These are phyloP conservation scores for Tetramorium bicarinatum DNA, from an alignment of 2,888 invertebrate genomes.

Conservation along the genomic window DNA sequence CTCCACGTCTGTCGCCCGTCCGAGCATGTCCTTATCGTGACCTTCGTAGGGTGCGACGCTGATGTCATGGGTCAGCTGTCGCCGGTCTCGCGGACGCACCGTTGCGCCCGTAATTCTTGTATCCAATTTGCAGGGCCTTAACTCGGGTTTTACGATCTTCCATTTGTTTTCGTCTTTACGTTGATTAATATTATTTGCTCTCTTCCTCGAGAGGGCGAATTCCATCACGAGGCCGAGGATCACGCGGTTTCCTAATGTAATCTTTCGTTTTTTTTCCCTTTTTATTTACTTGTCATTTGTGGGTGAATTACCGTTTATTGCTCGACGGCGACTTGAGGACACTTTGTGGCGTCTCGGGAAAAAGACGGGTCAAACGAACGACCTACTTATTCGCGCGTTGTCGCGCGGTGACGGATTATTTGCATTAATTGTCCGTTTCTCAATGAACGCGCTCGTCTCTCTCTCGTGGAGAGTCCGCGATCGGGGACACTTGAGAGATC, in stretches of 20 bases:
- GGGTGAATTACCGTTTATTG: constrained; percentile 19
- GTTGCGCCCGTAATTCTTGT: not conserved
- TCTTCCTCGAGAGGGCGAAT: not conserved
- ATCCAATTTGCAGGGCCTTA: not conserved
- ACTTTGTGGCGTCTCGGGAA: constrained; percentile 19
- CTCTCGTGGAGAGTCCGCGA: constrained; percentile 10
- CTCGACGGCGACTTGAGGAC: not conserved
- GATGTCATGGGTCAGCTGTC: constrained; percentile 41
- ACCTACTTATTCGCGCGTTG: constrained; percentile 63
- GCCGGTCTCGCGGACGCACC: not conserved
- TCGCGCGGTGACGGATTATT: constrained; percentile 40
- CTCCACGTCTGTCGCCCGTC: not conserved
- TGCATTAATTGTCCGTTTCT: constrained; percentile 65
- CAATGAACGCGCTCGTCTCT: constrained; percentile 39
- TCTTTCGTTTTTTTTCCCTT: not conserved
- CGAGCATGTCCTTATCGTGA: not conserved
- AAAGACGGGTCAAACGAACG: constrained; percentile 55
- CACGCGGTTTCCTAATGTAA: not conserved
- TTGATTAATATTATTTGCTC: not conserved
- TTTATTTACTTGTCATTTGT: constrained; percentile 13
- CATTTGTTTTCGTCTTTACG: constrained; percentile 1
- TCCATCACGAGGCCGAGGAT: not conserved
- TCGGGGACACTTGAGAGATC: constrained; percentile 17
- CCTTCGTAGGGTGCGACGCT: constrained; percentile 28
- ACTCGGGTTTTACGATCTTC: constrained; percentile 27